Evolutionary conservation across 2,797 vertebrate species (phyloP).

Genomic region (Sebastes steindachneri): DNA sequence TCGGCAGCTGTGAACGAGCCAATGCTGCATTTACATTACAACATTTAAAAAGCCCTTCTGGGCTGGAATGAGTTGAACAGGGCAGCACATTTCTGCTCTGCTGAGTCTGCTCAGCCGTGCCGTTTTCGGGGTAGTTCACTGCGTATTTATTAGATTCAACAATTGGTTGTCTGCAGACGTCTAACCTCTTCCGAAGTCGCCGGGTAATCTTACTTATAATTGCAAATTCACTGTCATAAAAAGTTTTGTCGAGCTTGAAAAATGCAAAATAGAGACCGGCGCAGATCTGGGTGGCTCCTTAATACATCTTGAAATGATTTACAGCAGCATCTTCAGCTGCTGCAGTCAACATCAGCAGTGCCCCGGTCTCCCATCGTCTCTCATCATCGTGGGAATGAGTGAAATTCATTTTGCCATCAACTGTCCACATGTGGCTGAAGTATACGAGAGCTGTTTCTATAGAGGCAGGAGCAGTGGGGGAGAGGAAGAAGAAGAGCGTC

Average conservation of each 20-base stretch:
- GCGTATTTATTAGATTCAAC: slow-evolving; percentile 49
- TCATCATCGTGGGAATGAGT: slow-evolving; percentile 69
- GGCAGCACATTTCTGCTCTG: slow-evolving; percentile 54
- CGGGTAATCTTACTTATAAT: slow-evolving; percentile 49
- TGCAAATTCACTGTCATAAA: slow-evolving; percentile 42
- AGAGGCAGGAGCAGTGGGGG: slow-evolving; percentile 50
- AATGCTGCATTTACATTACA: slow-evolving; percentile 64
- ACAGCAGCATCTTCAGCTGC: slow-evolving; percentile 44
- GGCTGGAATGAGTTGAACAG: slow-evolving; percentile 45
- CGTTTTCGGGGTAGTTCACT: slow-evolving; percentile 24
- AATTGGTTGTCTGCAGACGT: slow-evolving; percentile 40
- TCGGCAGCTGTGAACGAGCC: slow-evolving; percentile 24
- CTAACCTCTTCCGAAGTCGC: slow-evolving; percentile 26
- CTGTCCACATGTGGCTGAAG: slow-evolving; percentile 73
- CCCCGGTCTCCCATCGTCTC: slow-evolving; percentile 64
- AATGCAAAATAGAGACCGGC: slow-evolving; percentile 5
- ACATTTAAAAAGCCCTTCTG: slow-evolving; percentile 56
- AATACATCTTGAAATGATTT: slow-evolving; percentile 66
- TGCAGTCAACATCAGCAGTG: slow-evolving; percentile 59
- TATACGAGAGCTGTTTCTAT: slow-evolving; percentile 43
- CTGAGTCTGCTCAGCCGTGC: slow-evolving; percentile 56
- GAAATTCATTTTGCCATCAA: slow-evolving; percentile 75
- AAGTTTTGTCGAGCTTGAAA: slow-evolving; percentile 41
- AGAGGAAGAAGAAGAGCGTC: slow-evolving; percentile 45
- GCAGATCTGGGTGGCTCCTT: slow-evolving; percentile 30